phyloP scores from a whole-genome alignment of 1,140 invertebrate genomes.

The Aphis craccivora region DNA sequence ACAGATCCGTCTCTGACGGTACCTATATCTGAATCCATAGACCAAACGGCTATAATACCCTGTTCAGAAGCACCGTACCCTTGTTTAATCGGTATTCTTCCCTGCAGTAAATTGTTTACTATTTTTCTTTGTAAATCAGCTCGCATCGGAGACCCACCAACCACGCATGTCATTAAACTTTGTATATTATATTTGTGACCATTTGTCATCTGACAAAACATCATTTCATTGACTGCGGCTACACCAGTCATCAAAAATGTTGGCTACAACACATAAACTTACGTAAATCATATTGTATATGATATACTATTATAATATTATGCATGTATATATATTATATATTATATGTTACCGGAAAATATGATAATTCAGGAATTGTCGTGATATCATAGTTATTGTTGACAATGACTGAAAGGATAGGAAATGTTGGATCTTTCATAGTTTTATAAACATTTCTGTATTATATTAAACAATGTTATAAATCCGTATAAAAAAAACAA shows the following conservation, averaged over 20 bases:
- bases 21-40: background rate
- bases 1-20: background rate
- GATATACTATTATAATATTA: background rate
- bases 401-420: no score
- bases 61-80: constrained; percentile 3
- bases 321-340: no score
- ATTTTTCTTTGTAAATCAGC: background rate
- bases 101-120: background rate
- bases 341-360: no score
- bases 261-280: background rate
- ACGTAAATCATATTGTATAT: background rate
- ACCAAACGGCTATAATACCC: background rate
- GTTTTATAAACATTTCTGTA: no score
- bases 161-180: background rate
- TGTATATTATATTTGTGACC: background rate
- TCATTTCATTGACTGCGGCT: background rate
- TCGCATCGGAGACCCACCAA: constrained; percentile 20
- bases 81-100: constrained; percentile 26
- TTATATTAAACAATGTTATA: no score
- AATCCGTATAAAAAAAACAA: no score
- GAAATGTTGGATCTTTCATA: no score
- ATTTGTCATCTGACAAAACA: background rate
- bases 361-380: no score
- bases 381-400: no score
- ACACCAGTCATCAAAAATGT: constrained; percentile 34